Conservation (phyloP, 1,140 invertebrate genomes). For the Pogonomyrmex barbatus region DNA sequence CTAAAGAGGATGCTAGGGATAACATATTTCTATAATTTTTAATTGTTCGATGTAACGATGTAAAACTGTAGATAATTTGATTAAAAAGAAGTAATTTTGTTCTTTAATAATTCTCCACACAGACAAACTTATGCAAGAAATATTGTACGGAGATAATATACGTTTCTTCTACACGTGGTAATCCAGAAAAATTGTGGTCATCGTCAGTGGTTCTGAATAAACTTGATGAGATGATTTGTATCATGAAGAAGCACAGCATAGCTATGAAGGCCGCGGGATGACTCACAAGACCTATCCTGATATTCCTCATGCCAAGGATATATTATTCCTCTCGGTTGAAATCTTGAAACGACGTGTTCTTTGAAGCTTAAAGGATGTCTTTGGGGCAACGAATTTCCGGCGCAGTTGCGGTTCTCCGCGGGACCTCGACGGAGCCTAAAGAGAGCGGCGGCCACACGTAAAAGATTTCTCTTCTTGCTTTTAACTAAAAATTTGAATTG, state of each 20-base stretch:
- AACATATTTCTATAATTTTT: neutral
- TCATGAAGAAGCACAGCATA: neutral
- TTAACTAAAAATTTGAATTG: constrained; percentile 55
- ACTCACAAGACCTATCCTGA: constrained; percentile 6
- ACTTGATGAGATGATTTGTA: constrained; percentile 13
- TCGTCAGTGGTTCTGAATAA: neutral
- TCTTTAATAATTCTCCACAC: constrained; percentile 7
- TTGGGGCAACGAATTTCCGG: constrained; percentile 75
- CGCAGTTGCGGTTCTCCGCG: constrained; percentile 73
- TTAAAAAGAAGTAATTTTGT: constrained; percentile 4
- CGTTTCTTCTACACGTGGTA: neutral
- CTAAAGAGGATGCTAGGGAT: neutral
- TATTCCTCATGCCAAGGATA: constrained; percentile 34
- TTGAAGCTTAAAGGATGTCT: constrained; percentile 69
- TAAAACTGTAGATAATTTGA: neutral
- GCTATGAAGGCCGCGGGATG: constrained; percentile 66
- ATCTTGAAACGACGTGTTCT: constrained; percentile 52
- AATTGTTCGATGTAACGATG: neutral
- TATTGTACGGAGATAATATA: neutral
- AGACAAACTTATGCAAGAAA: neutral
- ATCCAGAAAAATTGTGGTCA: constrained; percentile 24
- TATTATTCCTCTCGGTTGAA: constrained; percentile 1
- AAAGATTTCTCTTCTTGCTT: constrained; percentile 56
- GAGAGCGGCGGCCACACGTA: constrained; percentile 63
- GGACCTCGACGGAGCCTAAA: constrained; percentile 62